Evolutionary conservation across 2,113 vertebrate species (phyloP).

Genomic region (Rhadina sibilatrix): DNA sequence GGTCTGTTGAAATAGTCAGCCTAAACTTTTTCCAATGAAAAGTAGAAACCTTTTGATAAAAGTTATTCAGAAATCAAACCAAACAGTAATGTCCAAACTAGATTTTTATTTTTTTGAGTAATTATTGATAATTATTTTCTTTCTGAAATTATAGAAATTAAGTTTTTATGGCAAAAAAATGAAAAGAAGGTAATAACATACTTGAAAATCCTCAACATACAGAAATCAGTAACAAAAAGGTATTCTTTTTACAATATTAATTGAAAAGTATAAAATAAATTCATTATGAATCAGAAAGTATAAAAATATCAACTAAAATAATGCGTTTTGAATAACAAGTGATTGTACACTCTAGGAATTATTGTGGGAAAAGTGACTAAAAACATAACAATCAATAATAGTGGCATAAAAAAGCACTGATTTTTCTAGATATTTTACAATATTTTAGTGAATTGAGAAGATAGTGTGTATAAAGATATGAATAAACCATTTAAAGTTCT

Average conservation of each 20-base stretch:
- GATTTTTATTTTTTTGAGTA: neutral
- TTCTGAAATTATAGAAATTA: neutral
- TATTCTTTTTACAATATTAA: neutral
- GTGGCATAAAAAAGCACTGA: accelerated
- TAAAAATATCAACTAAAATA: neutral
- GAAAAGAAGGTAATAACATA: neutral
- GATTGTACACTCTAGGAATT: neutral
- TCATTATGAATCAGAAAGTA: accelerated
- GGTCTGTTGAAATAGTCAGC: neutral
- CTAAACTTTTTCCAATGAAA: neutral
- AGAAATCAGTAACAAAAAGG: neutral
- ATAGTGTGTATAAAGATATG: neutral
- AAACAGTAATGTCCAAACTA: neutral
- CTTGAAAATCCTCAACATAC: neutral
- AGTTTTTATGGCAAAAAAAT: neutral
- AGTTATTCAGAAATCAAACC: neutral
- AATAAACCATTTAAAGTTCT: neutral
- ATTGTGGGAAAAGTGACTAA: neutral
- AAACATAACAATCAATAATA: neutral
- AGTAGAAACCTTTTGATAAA: neutral
- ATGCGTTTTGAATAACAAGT: neutral
- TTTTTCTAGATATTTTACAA: neutral
- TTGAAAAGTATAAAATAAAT: neutral
- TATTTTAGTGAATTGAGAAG: neutral
- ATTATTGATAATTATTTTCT: neutral